Evolutionary conservation across 2,888 invertebrate species (phyloP).

Genomic region (Bombyx huttoni): DNA sequence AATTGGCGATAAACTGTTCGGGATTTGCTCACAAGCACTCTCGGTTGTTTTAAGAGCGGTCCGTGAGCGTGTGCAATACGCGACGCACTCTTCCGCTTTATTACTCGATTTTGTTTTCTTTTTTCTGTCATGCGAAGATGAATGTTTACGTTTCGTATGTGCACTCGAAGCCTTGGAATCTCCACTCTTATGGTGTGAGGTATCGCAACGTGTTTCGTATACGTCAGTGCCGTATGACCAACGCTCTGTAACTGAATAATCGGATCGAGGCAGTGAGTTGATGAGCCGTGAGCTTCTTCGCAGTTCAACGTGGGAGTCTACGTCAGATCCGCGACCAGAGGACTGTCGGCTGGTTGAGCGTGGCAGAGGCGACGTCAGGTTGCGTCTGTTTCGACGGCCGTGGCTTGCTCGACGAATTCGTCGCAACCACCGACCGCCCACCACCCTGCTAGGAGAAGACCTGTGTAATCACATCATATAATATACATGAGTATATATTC

Average conservation of each 20-base stretch:
- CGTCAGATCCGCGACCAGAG: conserved; percentile 32
- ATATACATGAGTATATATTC: not conserved
- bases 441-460: conserved; percentile 73
- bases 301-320: conserved; percentile 55
- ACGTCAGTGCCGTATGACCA: conserved; percentile 71
- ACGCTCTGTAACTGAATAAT: conserved; percentile 72
- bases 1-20: conserved; percentile 27
- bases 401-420: conserved; percentile 58
- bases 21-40: conserved; percentile 50
- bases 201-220: conserved; percentile 64
- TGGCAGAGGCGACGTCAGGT: conserved; percentile 53
- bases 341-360: conserved; percentile 45
- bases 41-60: conserved; percentile 58
- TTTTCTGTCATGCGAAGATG: conserved; percentile 59
- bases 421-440: conserved; percentile 71
- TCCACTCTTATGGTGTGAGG: conserved; percentile 42
- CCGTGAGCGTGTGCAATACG: conserved; percentile 62
- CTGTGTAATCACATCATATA: conserved; percentile 23
- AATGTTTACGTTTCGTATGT: conserved; percentile 42
- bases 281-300: conserved; percentile 68
- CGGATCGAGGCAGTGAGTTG: conserved; percentile 53
- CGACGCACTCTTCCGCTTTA: conserved; percentile 54
- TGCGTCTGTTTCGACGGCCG: conserved; percentile 49
- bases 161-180: conserved; percentile 35
- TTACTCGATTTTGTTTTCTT: conserved; percentile 40